Conservation (phyloP, 2,797 vertebrate genomes). For the Sebastolobus alascanus region DNA sequence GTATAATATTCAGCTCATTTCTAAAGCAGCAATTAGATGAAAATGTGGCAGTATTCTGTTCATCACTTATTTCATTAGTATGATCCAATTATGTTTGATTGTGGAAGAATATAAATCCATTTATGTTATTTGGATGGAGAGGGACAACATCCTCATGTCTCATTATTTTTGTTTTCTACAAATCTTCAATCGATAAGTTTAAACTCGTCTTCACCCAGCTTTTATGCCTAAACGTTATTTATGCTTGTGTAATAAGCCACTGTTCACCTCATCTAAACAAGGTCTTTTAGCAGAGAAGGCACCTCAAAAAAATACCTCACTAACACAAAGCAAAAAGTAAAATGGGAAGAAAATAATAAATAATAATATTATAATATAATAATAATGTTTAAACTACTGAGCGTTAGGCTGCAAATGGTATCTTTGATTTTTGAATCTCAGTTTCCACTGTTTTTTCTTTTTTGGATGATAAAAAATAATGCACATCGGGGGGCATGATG, state of each 20-base stretch:
- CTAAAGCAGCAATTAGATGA: conserved; percentile 9
- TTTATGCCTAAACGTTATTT: background rate
- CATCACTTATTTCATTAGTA: conserved; percentile 24
- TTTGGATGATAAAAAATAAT: background rate
- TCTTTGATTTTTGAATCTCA: background rate
- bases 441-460: background rate
- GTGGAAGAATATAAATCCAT: background rate
- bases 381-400: background rate
- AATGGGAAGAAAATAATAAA: background rate
- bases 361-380: background rate
- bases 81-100: conserved; percentile 7
- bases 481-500: background rate
- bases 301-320: background rate
- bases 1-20: conserved; percentile 25
- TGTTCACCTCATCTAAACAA: background rate
- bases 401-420: background rate
- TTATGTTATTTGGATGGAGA: background rate
- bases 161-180: background rate
- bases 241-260: background rate
- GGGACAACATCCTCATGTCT: background rate
- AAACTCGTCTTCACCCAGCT: background rate
- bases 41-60: background rate
- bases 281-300: background rate
- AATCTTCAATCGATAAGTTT: background rate
- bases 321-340: background rate